phyloP scores from a whole-genome alignment of 2,888 invertebrate species.

The Seira musarum region DNA sequence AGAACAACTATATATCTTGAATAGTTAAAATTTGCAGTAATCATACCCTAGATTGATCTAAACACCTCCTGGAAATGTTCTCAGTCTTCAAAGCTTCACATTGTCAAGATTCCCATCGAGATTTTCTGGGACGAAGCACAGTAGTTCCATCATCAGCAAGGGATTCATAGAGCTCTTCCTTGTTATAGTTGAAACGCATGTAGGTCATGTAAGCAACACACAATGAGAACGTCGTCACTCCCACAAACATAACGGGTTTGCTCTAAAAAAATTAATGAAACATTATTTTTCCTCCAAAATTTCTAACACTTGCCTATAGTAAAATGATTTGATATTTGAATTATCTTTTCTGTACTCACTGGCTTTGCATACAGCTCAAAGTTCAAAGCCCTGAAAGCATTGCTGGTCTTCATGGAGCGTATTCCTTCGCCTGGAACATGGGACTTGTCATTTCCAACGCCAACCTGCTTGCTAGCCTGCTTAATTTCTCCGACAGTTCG shows the following conservation, averaged over 20 bases:
- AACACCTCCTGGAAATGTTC: not conserved
- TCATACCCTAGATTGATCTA: too few relatives aligned
- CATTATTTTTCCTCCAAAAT: too few relatives aligned
- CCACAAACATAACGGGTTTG: slow-evolving; percentile 86
- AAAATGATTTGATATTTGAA: too few relatives aligned
- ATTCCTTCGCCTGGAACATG: slow-evolving; percentile 82
- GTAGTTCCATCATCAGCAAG: slow-evolving; percentile 81
- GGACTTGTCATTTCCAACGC: not conserved
- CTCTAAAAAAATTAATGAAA: slow-evolving; percentile 79
- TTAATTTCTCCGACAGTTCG: not conserved
- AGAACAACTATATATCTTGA: too few relatives aligned
- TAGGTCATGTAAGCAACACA: slow-evolving; percentile 88
- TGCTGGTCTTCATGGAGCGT: slow-evolving; percentile 81
- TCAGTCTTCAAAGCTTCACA: not conserved
- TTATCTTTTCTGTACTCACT: slow-evolving; percentile 76
- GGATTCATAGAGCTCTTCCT: slow-evolving; percentile 85
- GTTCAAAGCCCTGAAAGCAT: slow-evolving; percentile 86
- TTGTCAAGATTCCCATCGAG: slow-evolving; percentile 72
- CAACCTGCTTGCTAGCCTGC: not conserved
- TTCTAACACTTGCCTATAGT: too few relatives aligned
- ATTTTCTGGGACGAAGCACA: slow-evolving; percentile 70
- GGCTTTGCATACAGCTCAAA: slow-evolving; percentile 93
- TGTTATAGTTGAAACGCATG: slow-evolving; percentile 82
- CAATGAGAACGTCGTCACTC: slow-evolving; percentile 81
- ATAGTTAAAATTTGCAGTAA: too few relatives aligned